Evolutionary conservation across 2,797 vertebrate species (phyloP), one percentile per base, ranked within the genome.

Genomic region (Sarcoramphus papa): DNA sequence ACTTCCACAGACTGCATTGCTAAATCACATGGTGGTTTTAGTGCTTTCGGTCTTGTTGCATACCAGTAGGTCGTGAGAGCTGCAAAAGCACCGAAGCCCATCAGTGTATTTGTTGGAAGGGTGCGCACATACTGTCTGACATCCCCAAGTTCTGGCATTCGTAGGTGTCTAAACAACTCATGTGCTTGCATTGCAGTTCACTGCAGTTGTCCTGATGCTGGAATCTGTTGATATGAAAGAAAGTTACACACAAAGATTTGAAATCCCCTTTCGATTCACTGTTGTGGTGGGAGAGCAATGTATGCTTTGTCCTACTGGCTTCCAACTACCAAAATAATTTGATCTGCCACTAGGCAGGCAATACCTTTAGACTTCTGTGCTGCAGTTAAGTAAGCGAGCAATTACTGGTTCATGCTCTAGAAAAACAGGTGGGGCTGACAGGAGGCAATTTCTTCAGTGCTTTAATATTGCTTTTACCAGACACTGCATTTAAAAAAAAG

Each of bases 11-110:
- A 99, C 96, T 99, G 99, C 98, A 98, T 98, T 50, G 93, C 73
- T 70, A 99, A 97, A 95, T 99, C 98, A 28, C 98, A 99, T 37
- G 98, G 97, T 1, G 98, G 98, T 37, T 98, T 98, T 77, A 99
- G 96, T 75, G 99, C 97, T 91, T 98, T 99, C 4, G 99, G 99
- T 76, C 99, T 98, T 1, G 99, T 99, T 50, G 99, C 98, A 48
- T 99, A 98, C 98, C 99, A 99, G 97, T 99, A 99, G 15, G 99
- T 99, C 0, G 99, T 99, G 18, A 99, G 98, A 1, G 98, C 99
- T 1, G 99, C 99, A 6, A 99, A 98, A 0, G 98, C 99, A 1
- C 99, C 99, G 3, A 99, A 96, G 84, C 99, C 98, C 98, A 99
- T 98, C 48, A 99, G 96, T 0, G 99, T 97, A 14, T 99, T 98